Percentiles rank a stretch among this genome's conserved stretches.
Evolutionary conservation across 2,113 vertebrate genomes (phyloP).

Genomic region (Opisthocomus hoazin): DNA sequence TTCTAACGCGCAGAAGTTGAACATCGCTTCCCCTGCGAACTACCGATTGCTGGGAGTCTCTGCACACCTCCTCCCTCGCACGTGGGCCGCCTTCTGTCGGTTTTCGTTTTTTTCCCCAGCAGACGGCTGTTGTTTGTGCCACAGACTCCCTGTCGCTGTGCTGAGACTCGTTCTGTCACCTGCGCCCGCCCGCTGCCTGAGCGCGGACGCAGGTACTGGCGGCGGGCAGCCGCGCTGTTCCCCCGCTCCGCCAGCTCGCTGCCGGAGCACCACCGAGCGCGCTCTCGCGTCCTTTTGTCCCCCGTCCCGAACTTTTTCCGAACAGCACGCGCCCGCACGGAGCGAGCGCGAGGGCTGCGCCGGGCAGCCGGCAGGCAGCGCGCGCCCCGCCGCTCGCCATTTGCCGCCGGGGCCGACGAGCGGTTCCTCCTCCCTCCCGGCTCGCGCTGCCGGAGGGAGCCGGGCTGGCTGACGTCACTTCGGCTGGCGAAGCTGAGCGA

Average conservation of each 20-base stretch:
- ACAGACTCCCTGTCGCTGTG: not conserved
- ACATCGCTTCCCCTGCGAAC: not conserved
- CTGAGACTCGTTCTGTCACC: not conserved
- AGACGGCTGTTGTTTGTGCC: not conserved
- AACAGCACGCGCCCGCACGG: fast-evolving
- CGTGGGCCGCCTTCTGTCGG: not conserved
- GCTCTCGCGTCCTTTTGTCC: too few relatives aligned
- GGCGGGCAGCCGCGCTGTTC: not conserved
- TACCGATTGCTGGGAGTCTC: not conserved
- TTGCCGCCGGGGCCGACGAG: constrained; percentile 47
- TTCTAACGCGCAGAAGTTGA: not conserved
- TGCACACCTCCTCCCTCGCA: not conserved
- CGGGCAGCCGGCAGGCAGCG: not conserved
- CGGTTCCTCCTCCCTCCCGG: constrained; percentile 13
- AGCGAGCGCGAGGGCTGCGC: not conserved
- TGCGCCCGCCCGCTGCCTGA: too few relatives aligned
- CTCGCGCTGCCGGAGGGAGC: too few relatives aligned
- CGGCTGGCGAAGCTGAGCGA: constrained; percentile 86
- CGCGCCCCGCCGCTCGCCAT: constrained; percentile 31
- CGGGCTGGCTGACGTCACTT: constrained; percentile 89
- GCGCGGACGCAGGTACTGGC: too few relatives aligned
- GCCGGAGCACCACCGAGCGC: fast-evolving
- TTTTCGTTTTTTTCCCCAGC: not conserved
- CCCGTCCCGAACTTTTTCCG: not conserved
- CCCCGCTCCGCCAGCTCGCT: not conserved